A percentile compares a stretch with the other conserved stretches of the same genome.
phyloP scores from a whole-genome alignment of 2,113 vertebrate genomes.

The Stomatorhinus ivindoensis region DNA sequence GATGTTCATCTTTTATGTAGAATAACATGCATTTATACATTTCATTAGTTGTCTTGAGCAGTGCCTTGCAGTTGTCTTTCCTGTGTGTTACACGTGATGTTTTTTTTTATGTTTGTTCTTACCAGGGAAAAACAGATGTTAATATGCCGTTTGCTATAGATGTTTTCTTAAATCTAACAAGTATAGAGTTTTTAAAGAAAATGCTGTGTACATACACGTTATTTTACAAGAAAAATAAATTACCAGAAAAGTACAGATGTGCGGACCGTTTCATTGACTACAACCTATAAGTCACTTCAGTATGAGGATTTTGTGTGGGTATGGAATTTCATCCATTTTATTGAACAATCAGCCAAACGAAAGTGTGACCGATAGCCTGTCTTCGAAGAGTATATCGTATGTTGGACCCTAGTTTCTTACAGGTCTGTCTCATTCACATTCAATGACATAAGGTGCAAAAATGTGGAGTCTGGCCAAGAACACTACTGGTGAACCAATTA shows the following conservation, averaged over 20 bases:
- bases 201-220: slow-evolving; percentile 15
- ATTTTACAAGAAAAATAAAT: slow-evolving; percentile 22
- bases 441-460: neutral
- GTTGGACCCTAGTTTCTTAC: neutral
- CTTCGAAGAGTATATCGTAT: neutral
- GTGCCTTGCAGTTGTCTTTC: neutral
- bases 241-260: neutral
- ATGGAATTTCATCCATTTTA: neutral
- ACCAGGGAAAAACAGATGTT: slow-evolving; percentile 13
- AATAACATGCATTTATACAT: neutral
- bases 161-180: slow-evolving; percentile 15
- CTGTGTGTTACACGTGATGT: neutral
- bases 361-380: neutral
- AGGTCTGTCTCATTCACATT: neutral
- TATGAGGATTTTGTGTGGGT: neutral
- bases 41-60: neutral
- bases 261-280: neutral
- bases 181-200: slow-evolving; percentile 16
- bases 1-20: slow-evolving; percentile 6
- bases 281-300: neutral
- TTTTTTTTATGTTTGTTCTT: slow-evolving; percentile 7
- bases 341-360: neutral
- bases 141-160: slow-evolving; percentile 16
- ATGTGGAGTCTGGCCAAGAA: neutral
- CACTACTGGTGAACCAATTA: neutral